Evolutionary conservation across 2,797 vertebrate species (phyloP).

Genomic region (Naso thynnoides): DNA sequence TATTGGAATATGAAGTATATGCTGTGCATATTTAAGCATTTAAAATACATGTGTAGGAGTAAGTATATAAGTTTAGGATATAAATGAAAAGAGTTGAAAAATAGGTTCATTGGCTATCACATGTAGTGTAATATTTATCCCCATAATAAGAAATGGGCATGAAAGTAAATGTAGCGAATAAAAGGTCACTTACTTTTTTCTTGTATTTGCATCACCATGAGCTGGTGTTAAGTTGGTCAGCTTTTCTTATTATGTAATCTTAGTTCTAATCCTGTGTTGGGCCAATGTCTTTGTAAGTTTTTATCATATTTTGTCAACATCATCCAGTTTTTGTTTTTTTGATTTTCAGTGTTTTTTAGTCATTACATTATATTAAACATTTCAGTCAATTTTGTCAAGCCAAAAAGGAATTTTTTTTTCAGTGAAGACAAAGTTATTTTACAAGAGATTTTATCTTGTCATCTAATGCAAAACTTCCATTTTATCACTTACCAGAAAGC

Average conservation of each 20-base stretch:
- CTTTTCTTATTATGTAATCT: too few species aligned
- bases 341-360: too few species aligned
- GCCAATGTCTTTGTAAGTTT: too few species aligned
- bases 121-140: background rate
- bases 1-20: background rate
- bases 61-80: background rate
- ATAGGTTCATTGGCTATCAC: too few species aligned
- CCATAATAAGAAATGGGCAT: background rate
- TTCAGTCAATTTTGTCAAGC: too few species aligned
- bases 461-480: too few species aligned
- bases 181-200: background rate
- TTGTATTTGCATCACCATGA: background rate
- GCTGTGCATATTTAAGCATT: background rate
- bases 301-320: background rate
- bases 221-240: too few species aligned
- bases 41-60: background rate
- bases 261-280: too few species aligned
- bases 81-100: background rate
- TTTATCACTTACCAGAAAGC: slow-evolving; percentile 61
- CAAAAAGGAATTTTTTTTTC: too few species aligned
- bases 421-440: too few species aligned
- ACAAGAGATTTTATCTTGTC: too few species aligned
- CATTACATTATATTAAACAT: too few species aligned
- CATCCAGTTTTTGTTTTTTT: background rate
- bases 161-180: background rate